These are phyloP conservation scores for Papilio aristodemus DNA, from an alignment of 1,140 invertebrate genomes.

Conservation along the genomic window DNA sequence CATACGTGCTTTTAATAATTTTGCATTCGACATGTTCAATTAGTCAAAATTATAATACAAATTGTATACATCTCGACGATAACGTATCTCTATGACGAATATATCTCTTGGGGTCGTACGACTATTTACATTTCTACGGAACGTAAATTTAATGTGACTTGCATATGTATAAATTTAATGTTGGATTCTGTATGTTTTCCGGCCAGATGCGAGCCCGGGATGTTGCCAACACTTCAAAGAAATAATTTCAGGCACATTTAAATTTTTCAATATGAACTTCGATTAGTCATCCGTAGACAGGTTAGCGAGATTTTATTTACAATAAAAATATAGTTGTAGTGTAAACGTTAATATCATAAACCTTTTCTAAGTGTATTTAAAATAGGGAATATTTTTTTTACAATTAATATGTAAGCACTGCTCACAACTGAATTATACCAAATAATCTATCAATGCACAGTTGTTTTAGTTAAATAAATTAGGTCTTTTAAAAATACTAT, in stretches of 20 bases:
- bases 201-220: conserved; percentile 27
- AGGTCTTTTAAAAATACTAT: too few relatives aligned
- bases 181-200: conserved; percentile 25
- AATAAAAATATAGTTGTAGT: not conserved
- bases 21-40: conserved; percentile 35
- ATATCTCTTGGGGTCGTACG: not conserved
- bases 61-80: conserved; percentile 9
- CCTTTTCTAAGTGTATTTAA: not conserved
- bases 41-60: conserved; percentile 25
- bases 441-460: too few relatives aligned
- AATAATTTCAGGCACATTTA: conserved; percentile 21
- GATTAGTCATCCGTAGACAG: conserved; percentile 15
- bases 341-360: not conserved
- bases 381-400: not conserved
- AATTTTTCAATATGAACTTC: conserved; percentile 32
- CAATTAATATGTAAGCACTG: not conserved
- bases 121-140: conserved; percentile 19
- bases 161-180: conserved; percentile 33
- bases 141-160: conserved; percentile 20
- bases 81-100: conserved; percentile 16
- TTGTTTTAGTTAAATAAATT: too few relatives aligned
- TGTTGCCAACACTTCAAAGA: conserved; percentile 33
- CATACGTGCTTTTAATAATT: conserved; percentile 44
- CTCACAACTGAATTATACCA: too few relatives aligned
- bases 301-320: not conserved